Evolutionary conservation across 2,797 vertebrate genomes (phyloP).

Genomic region (Galagoides demidoff): DNA sequence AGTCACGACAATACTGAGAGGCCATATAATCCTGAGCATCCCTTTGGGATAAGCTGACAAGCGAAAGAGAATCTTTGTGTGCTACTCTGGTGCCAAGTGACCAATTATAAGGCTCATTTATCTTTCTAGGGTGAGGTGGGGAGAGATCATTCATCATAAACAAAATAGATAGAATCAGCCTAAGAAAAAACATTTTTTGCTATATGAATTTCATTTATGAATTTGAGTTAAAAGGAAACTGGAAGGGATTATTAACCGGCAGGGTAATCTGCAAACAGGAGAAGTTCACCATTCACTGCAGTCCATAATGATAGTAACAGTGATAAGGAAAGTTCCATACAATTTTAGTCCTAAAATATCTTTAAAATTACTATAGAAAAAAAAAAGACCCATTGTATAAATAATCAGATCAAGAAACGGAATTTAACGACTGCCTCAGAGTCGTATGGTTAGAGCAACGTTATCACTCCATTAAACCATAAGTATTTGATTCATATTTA

Average conservation of each 20-base stretch:
- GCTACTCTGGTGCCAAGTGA: not conserved
- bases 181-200: not conserved
- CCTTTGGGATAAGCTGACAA: not conserved
- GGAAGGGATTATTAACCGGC: not conserved
- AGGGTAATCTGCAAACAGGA: not conserved
- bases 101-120: conserved; percentile 16
- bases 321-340: not conserved
- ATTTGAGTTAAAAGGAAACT: not conserved
- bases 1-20: not conserved
- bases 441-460: not conserved
- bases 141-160: not conserved
- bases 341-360: not conserved
- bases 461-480: not conserved
- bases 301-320: not conserved
- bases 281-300: not conserved
- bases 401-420: not conserved
- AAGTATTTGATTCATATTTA: not conserved
- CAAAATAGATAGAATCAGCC: not conserved
- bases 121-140: not conserved
- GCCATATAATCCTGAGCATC: not conserved
- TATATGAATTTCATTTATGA: not conserved
- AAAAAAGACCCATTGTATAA: not conserved
- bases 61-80: not conserved
- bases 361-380: not conserved
- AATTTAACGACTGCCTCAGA: not conserved